Evolutionary conservation across 2,113 vertebrate species (phyloP).

Genomic region (Pheucticus melanocephalus): DNA sequence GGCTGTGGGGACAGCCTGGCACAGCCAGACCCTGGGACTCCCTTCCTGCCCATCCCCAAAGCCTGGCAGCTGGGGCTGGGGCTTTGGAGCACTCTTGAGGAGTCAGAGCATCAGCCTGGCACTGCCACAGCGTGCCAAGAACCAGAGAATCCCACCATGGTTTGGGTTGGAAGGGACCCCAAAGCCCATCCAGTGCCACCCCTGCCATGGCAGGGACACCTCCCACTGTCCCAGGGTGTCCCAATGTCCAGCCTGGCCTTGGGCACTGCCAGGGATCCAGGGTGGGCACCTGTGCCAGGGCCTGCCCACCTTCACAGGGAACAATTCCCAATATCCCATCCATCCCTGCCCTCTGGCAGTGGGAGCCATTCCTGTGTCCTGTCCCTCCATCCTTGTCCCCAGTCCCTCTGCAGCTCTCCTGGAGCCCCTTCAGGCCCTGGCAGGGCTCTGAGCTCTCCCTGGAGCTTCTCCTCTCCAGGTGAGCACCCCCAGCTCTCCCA

Average conservation of each 20-base stretch:
- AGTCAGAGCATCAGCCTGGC: neutral
- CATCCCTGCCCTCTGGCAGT: fast-evolving
- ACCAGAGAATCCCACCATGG: neutral
- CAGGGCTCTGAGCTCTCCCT: neutral
- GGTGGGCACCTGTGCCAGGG: neutral
- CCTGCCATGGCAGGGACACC: neutral
- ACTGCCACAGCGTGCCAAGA: neutral
- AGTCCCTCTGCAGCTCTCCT: neutral
- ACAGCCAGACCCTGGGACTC: neutral
- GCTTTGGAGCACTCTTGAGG: neutral
- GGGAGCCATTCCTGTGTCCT: neutral
- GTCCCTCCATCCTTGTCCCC: neutral
- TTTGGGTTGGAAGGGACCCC: fast-evolving
- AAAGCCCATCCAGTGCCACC: fast-evolving
- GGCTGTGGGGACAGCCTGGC: neutral
- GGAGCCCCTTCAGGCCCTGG: neutral
- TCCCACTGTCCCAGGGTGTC: fast-evolving
- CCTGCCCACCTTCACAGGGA: neutral
- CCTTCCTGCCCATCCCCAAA: fast-evolving
- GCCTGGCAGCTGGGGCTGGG: neutral
- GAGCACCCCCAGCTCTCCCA: neutral
- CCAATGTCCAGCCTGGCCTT: neutral
- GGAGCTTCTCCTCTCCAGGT: neutral
- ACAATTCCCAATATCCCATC: neutral
- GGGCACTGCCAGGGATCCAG: neutral